Evolutionary conservation across 2,113 vertebrate genomes (phyloP), one percentile per base, ranked within the genome.

Genomic region (Stictonetta naevosa): DNA sequence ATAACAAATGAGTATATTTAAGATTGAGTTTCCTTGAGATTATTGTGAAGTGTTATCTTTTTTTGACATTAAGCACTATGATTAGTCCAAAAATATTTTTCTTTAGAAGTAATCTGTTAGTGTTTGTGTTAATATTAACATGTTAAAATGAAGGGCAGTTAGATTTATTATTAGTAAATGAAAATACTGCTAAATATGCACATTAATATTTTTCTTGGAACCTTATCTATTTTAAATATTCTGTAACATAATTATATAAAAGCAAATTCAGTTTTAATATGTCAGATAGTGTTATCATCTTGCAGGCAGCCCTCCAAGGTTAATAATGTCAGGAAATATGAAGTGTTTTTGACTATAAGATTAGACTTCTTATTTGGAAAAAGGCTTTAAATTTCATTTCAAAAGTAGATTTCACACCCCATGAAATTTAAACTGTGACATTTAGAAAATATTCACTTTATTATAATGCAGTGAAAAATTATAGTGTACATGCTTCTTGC

Each of bases 401-500:
- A 97, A 95, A 98, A 97, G 96, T 82, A 96, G 96, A 97, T 98
- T 98, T 98, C 93, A 96, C 29, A 50, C 95, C 90, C 96, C 90
- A 94, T 97, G 97, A 97, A 98, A 98, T 98, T 97, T 98, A 97
- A 98, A 97, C 83, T 79, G 93, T 97, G 97, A 98, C 97, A 98
- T 98, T 98, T 97, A 96, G 96, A 97, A 97, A 98, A 96, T 90
- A 96, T 96, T 97, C 90, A 86, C 68, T 97, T 97, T 96, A 95
- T 96, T 96, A 95, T 91, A 97, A 97, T 93, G 86, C 90, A 94
- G 94, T 96, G 93, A 97, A 98, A 98, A 98, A 97, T 94, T 97
- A 92, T 74, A 94, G 77, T 69, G 46, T 87, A 86, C 87, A 72
- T 85, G 72, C 23, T 84, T 92, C 88, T 95, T 97, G 90, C 86